Evolutionary conservation across 2,113 vertebrate species (phyloP), one percentile per base, ranked within the genome.

Genomic region (Marcusenius ussheri): DNA sequence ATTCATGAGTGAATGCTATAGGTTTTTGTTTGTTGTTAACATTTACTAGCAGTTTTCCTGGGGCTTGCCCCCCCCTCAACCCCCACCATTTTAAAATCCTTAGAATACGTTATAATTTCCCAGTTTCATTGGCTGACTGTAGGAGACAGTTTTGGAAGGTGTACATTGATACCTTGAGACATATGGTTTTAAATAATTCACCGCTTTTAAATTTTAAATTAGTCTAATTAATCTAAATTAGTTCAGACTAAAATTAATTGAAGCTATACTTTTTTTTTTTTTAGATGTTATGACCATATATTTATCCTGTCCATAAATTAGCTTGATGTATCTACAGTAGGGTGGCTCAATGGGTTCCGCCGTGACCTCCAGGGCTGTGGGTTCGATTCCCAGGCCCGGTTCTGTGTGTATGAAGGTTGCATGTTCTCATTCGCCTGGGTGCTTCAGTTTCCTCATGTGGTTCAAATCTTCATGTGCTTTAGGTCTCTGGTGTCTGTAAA

Each of bases 211-310:
- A 80, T 19, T 80, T 80, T 80, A 19, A 80, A 80, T 74, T 80
- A 80, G 35, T 39, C 74, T 80, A 80, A 80, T 80, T 80, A 80
- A 80, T 80, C 74, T 80, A 80, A 42, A 80, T 80, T 80, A 80
- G 74, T 42, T 19, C 74, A 42, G 31, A 80, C 35, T 80, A 80
- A 80, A 42, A 17, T 80, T 80, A 80, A 80, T 80, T 80, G 74
- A 35, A 80, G 74, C 74, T 80, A 80, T 42, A 15, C 70, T 77
- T 77, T 27, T 74, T 50, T 50, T 50, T 50, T 19, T 80, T 19
- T 42, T 80, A 80, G 74, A 19, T 80, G 24, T 70, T 70, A 70
- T 70, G 1, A 42, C 74, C 35, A 19, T 42, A 80, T 80, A 80
- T 42, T 80, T 42, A 42, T 77, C 24, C 74, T 42, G 13, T 31